Evolutionary conservation across 2,888 invertebrate genomes (phyloP).

Genomic region (Apomyelois bistriatella): DNA sequence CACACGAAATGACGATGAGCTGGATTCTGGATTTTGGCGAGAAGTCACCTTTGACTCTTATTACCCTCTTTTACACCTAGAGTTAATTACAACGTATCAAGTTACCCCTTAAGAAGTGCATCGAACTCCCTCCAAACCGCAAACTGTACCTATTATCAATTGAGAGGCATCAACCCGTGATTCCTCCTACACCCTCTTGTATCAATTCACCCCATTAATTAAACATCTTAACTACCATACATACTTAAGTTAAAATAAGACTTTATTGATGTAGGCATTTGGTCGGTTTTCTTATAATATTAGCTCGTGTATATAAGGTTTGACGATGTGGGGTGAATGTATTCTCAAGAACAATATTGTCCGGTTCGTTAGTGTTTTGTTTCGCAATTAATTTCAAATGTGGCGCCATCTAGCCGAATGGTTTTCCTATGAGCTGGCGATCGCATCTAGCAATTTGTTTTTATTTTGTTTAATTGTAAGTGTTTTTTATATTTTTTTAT

Average conservation of each 20-base stretch:
- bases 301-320: slow-evolving; percentile 27
- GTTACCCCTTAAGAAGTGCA: slow-evolving; percentile 20
- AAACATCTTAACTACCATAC: not conserved
- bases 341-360: slow-evolving; percentile 44
- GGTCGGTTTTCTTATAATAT: slow-evolving; percentile 26
- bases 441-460: not conserved
- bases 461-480: not conserved
- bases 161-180: slow-evolving; percentile 60
- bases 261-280: slow-evolving; percentile 16
- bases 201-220: slow-evolving; percentile 32
- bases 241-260: slow-evolving; percentile 21
- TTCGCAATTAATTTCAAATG: slow-evolving; percentile 36
- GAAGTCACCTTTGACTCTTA: too few species aligned
- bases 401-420: not conserved
- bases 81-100: not conserved
- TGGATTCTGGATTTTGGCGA: not conserved
- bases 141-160: slow-evolving; percentile 60
- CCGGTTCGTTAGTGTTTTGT: slow-evolving; percentile 50
- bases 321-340: slow-evolving; percentile 2
- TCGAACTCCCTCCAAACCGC: slow-evolving; percentile 46
- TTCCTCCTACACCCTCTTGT: slow-evolving; percentile 38
- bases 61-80: not conserved
- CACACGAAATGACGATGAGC: too few species aligned
- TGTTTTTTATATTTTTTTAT: too few species aligned
- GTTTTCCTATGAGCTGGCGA: not conserved